Evolutionary conservation across 1,140 invertebrate species (phyloP), one percentile per base, ranked within the genome.

Genomic region (Acromyrmex charruanus): DNA sequence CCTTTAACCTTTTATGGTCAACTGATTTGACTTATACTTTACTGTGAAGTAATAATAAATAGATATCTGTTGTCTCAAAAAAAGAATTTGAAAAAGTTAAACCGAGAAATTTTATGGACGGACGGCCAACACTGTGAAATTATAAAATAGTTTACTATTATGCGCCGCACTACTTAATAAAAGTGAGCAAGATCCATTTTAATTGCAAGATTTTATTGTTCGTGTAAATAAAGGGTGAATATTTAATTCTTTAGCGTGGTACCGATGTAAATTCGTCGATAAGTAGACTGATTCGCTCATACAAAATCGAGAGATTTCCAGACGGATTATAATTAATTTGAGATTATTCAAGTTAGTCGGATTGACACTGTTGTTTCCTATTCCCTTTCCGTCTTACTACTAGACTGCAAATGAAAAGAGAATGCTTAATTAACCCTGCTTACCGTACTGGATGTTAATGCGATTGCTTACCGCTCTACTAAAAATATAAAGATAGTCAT

Each of bases 351-450:
- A 14, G 16, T 81, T 74, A 44, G 39, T 71, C 66, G 35, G 80
- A 84, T 84, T 74, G 69, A 59, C 55, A 25, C 12, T 4, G 39
- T 61, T 49, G 28, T 84, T 84, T 59, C 44, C 18, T 25, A 82
- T 82, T 82, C 55, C 14, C 80, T 82, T 82, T 82, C 4, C 25
- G 53, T 12, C 28, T 49, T 31, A 72, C 16, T 12, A 1, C 31
- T 6, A 59, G 12, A 14, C 3, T 49, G 9, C 39, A 61, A 2
- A 49, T 49, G 39, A 25, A 82, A 82, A 82, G 80, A 61, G 80
- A 84, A 84, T 84, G 3, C 14, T 21, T 74, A 51, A 84, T 84
- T 75, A 14, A 18, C 25, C 18, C 1, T 49, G 12, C 18, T 61
- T 63, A 49, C 14, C 4, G 18, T 49, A 39, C 44, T 39, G 9